Evolutionary conservation across 2,797 vertebrate genomes (phyloP).

Genomic region (Coreius guichenoti): DNA sequence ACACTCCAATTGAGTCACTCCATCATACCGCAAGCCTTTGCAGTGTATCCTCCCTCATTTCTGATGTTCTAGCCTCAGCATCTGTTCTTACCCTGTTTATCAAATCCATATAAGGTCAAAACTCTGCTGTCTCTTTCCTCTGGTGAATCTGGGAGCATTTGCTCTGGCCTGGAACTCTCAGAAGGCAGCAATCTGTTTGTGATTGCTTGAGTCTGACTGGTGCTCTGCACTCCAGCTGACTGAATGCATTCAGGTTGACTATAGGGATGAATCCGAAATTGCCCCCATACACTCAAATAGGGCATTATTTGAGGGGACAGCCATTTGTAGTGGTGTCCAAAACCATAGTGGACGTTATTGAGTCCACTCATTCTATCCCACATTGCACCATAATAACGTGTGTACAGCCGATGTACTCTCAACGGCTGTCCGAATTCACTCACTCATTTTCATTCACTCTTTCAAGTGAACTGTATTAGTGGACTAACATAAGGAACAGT

Average conservation of each 20-base stretch:
- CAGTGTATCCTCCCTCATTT: conserved; percentile 30
- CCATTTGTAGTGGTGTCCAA: too few species aligned
- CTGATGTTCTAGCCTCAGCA: conserved; percentile 62
- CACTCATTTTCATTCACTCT: too few species aligned
- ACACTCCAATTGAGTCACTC: conserved; percentile 18
- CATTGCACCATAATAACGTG: too few species aligned
- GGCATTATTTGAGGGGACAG: too few species aligned
- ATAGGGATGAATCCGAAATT: too few species aligned
- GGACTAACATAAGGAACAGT: too few species aligned
- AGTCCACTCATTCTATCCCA: too few species aligned
- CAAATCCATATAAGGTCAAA: conserved; percentile 78
- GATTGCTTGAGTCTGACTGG: conserved; percentile 51
- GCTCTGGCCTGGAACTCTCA: conserved; percentile 47
- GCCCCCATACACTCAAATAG: too few species aligned
- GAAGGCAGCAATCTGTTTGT: conserved; percentile 32
- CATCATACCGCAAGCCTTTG: conserved; percentile 13
- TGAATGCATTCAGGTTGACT: not conserved
- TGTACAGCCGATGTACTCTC: too few species aligned
- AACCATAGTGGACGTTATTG: too few species aligned
- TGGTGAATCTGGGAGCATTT: conserved; percentile 44
- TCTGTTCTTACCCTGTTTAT: conserved; percentile 64
- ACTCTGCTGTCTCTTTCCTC: conserved; percentile 24
- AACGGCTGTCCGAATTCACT: too few species aligned
- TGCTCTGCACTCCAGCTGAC: conserved; percentile 36
- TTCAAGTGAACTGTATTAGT: too few species aligned